Percentiles rank a stretch among this genome's conserved stretches.
Conservation (phyloP, 2,797 vertebrate species). For the Ispidina picta region DNA sequence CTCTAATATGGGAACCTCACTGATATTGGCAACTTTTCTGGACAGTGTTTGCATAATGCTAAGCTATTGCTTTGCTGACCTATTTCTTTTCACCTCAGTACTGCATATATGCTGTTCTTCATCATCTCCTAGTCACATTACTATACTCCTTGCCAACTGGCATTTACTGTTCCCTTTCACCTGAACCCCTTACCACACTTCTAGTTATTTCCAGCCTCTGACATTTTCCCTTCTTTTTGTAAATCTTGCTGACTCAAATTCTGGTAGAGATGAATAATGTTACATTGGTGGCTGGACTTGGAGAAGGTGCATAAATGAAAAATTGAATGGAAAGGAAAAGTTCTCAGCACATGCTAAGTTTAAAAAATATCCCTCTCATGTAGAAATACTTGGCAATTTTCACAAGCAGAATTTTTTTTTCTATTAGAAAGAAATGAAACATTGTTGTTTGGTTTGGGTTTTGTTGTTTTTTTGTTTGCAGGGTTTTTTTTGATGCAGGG, state of each 20-base stretch:
- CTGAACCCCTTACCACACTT: background rate
- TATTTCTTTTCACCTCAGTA: conserved; percentile 18
- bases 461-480: background rate
- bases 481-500: background rate
- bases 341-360: background rate
- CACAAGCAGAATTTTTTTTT: background rate
- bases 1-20: background rate
- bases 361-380: background rate
- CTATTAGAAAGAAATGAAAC: background rate
- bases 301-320: background rate
- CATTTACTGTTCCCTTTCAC: conserved; percentile 11
- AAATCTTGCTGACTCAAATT: background rate
- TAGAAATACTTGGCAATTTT: background rate
- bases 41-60: background rate
- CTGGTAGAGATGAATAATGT: background rate
- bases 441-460: background rate
- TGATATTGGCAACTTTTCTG: conserved; percentile 27
- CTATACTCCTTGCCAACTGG: background rate
- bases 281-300: background rate
- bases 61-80: conserved; percentile 41
- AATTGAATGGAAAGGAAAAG: background rate
- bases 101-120: conserved; percentile 34
- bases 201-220: conserved; percentile 15
- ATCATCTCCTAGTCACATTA: background rate
- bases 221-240: background rate